Evolutionary conservation across 1,140 invertebrate species (phyloP).

Genomic region (Drosophila orena): DNA sequence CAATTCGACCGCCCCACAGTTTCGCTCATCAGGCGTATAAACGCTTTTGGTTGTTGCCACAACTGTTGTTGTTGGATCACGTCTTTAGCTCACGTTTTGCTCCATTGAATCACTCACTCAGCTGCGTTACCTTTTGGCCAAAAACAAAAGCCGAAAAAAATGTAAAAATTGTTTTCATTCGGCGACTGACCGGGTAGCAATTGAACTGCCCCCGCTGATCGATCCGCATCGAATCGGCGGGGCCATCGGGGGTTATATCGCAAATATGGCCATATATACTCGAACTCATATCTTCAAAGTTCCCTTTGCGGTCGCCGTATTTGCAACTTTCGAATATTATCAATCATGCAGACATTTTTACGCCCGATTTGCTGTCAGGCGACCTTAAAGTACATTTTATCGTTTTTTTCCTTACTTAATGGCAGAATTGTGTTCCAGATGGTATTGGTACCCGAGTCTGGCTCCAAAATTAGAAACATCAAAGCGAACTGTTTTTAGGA

Average conservation of each 20-base stretch:
- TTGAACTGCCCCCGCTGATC: constrained; percentile 54
- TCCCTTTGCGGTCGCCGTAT: constrained; percentile 40
- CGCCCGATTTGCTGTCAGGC: constrained; percentile 29
- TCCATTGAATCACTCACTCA: constrained; percentile 76
- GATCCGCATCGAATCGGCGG: constrained; percentile 32
- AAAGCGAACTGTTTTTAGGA: constrained; percentile 27
- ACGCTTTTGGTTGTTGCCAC: constrained; percentile 62
- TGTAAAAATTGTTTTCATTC: constrained; percentile 70
- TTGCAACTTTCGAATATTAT: constrained; percentile 57
- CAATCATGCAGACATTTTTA: constrained; percentile 57
- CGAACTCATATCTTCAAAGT: constrained; percentile 12
- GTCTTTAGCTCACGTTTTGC: constrained; percentile 77
- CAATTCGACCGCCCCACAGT: constrained; percentile 29
- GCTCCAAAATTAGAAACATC: constrained; percentile 38
- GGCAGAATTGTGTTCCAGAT: constrained; percentile 43
- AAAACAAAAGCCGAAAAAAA: constrained; percentile 19
- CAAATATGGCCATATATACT: constrained; percentile 39
- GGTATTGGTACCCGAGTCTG: constrained; percentile 1
- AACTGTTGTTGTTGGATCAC: constrained; percentile 69
- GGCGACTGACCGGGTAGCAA: constrained; percentile 70
- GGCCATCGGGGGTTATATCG: constrained; percentile 43
- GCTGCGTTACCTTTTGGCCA: constrained; percentile 55
- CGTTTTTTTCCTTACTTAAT: constrained; percentile 36
- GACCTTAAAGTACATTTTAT: constrained; percentile 22
- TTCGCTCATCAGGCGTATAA: constrained; percentile 80